Percentiles rank a stretch among this genome's conserved stretches.
phyloP scores from a whole-genome alignment of 2,113 vertebrate genomes.

The Atrichornis clamosus region DNA sequence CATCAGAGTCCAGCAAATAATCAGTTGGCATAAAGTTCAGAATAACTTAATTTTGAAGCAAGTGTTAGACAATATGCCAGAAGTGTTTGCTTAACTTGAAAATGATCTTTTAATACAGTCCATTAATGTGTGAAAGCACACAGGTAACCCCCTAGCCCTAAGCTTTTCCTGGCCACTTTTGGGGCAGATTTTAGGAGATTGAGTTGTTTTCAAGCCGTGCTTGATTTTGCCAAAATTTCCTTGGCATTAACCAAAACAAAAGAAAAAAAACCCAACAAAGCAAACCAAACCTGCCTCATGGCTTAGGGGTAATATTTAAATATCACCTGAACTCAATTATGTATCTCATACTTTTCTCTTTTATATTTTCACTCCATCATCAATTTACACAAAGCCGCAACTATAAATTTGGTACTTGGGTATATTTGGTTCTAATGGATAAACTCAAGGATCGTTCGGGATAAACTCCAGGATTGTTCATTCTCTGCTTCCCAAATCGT shows the following conservation, averaged over 20 bases:
- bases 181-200: not conserved
- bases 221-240: not conserved
- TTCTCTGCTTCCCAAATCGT: not conserved
- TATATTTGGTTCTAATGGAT: not conserved
- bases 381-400: not conserved
- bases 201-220: not conserved
- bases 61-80: not conserved
- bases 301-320: not conserved
- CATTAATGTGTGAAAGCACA: not conserved
- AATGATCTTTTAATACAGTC: not conserved
- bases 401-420: not conserved
- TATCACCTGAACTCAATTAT: not conserved
- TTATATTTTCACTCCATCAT: not conserved
- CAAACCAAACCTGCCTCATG: not conserved
- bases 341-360: not conserved
- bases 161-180: not conserved
- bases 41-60: slow-evolving; percentile 32
- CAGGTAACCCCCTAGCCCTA: not conserved
- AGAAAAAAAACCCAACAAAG: not conserved
- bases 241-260: not conserved
- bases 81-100: slow-evolving; percentile 28
- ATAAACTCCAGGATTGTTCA: not conserved
- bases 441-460: not conserved
- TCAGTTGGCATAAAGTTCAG: not conserved
- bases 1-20: not conserved